A percentile compares a stretch with the other conserved stretches of the same genome.
Conservation (phyloP, 2,113 vertebrate species). For the Ginglymostoma cirratum region DNA sequence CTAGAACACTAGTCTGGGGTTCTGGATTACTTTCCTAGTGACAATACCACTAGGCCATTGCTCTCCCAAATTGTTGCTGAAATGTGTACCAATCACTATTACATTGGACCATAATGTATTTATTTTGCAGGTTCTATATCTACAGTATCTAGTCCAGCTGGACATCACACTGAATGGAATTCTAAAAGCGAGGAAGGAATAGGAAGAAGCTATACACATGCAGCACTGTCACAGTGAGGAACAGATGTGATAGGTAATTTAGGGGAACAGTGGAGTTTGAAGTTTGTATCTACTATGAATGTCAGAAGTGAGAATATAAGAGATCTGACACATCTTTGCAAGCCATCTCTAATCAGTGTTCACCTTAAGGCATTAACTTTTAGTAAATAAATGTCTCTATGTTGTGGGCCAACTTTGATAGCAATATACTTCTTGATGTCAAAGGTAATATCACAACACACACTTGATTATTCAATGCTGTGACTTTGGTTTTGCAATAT, state of each 20-base stretch:
- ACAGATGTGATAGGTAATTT: no score
- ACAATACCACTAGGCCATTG: no score
- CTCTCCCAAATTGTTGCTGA: neutral
- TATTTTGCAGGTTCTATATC: neutral
- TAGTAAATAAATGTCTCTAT: neutral
- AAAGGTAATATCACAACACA: neutral
- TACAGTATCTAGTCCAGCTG: neutral
- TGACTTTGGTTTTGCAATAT: neutral
- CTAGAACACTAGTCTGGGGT: no score
- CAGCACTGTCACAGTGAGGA: no score
- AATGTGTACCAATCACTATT: neutral
- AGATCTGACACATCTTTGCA: no score
- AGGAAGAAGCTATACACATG: no score
- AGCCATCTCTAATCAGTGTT: no score
- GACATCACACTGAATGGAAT: neutral
- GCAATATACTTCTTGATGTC: neutral
- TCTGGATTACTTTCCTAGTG: no score
- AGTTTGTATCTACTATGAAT: no score
- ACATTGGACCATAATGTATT: neutral
- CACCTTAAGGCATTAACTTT: no score
- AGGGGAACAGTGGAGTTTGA: no score
- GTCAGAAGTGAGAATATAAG: no score
- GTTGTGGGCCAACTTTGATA: neutral
- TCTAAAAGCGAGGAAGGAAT: neutral
- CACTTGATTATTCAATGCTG: neutral